phyloP scores from a whole-genome alignment of 2,888 invertebrate species.

The Pycnomerus fuliginosus region DNA sequence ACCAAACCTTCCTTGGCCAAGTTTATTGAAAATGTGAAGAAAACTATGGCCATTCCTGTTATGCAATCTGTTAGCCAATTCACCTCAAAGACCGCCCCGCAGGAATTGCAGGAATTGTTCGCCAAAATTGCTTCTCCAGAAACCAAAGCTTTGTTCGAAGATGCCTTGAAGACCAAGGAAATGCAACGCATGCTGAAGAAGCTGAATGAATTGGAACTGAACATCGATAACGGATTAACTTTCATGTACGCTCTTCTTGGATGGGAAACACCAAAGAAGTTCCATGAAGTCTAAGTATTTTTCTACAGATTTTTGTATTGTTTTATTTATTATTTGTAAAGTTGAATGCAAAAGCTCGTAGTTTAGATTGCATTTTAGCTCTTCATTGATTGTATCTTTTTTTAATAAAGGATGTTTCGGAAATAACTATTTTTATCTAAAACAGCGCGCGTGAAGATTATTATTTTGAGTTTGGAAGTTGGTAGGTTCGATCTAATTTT shows the following conservation, averaged over 20 bases:
- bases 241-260: conserved; percentile 27
- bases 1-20: conserved; percentile 3
- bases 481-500: conserved; percentile 42
- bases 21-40: conserved; percentile 4
- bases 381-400: neutral
- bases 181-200: neutral
- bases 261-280: conserved; percentile 21
- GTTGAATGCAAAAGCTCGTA: no score
- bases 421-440: conserved; percentile 4
- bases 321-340: neutral
- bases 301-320: neutral
- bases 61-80: conserved; percentile 1
- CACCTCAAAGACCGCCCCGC: neutral
- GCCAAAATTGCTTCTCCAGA: conserved; percentile 29
- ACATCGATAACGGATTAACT: neutral
- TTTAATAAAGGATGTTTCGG: neutral
- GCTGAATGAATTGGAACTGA: conserved; percentile 6
- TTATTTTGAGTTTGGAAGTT: conserved; percentile 34
- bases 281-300: conserved; percentile 1
- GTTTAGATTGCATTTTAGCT: neutral
- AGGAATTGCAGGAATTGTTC: neutral
- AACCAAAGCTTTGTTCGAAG: conserved; percentile 29
- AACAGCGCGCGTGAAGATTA: conserved; percentile 14
- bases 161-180: conserved; percentile 23
- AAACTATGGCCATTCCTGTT: conserved; percentile 1